phyloP scores from a whole-genome alignment of 2,888 invertebrate genomes.

The Conomelus anceps region DNA sequence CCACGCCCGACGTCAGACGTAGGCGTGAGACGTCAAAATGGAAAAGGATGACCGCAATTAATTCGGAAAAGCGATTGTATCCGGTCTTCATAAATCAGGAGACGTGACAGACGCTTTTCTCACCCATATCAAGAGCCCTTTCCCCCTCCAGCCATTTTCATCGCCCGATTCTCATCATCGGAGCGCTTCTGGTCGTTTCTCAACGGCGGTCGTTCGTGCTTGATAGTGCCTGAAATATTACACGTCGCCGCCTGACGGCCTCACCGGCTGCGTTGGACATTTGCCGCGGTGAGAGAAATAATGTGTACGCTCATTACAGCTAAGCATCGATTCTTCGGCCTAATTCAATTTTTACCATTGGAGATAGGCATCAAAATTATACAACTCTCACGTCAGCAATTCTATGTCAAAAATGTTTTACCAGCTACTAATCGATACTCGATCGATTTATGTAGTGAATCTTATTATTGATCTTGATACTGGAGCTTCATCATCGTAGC shows the following conservation, averaged over 20 bases:
- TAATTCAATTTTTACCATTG: background rate
- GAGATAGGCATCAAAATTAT: background rate
- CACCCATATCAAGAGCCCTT: background rate
- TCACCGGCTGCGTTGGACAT: background rate
- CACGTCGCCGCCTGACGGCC: background rate
- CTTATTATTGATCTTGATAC: too few species aligned
- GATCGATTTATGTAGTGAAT: too few species aligned
- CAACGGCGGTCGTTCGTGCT: background rate
- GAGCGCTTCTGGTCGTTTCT: background rate
- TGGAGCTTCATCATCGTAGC: too few species aligned
- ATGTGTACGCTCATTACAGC: background rate
- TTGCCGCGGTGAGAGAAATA: background rate
- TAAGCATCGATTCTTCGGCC: background rate
- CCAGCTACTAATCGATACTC: too few species aligned
- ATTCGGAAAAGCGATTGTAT: constrained; percentile 3
- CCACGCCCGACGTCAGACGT: too few species aligned
- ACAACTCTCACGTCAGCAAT: background rate
- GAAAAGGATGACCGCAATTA: constrained; percentile 10
- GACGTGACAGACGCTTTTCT: background rate
- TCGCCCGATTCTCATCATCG: background rate
- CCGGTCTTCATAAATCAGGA: constrained; percentile 10
- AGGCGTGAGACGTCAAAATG: background rate
- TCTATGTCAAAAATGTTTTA: too few species aligned
- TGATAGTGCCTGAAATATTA: background rate
- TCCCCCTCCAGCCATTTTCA: too few species aligned